Base-by-base conservation (phyloP, 2,113 vertebrate species). In the Muntiacus muntjak region DNA sequence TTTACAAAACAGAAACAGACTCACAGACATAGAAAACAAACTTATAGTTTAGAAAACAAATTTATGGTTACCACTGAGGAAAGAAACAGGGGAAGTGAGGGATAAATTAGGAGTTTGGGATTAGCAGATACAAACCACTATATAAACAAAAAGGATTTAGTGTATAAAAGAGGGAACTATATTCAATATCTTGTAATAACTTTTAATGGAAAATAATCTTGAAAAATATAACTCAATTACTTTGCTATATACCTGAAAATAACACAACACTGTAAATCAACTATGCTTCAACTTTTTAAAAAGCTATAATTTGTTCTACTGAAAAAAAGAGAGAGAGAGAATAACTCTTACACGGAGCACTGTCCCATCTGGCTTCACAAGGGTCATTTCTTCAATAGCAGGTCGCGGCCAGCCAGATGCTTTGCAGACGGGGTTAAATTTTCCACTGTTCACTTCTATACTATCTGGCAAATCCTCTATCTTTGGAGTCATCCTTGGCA, bases 341-440 rank as follows among this genome's bases (percentile, higher is more conserved):
- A n/a, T 30, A 54, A 33, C 57, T 57, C 98, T 93, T 98, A 99
- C 99, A 93, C 96, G 98, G 88, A 99, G 97, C 47, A 99, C 97
- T 67, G 98, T 98, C 92, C 99, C 99, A 94, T 99, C 98, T 1
- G 99, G 99, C 96, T 99, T 99, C 47, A 99, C 96, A 52, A 99
- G 98, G 33, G 98, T 98, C 97, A 99, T 99, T 97, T 99, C 99
- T 93, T 99, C 99, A 82, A 98, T 97, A 91, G 98, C 95, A 95
- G 99, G 99, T 76, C 99, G 98, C 0, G 99, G 99, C 16, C 98
- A 96, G 28, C 99, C 99, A 14, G 98, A 98, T 28, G 99, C 99
- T 94, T 99, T 99, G 87, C 99, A 99, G 94, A 98, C 98, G 47
- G 98, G 98, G n/a, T 96, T 98, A 97, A 99, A 99, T 87, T 98